Evolutionary conservation across 2,888 invertebrate genomes (phyloP).

Genomic region (Pseudoips prasinana): DNA sequence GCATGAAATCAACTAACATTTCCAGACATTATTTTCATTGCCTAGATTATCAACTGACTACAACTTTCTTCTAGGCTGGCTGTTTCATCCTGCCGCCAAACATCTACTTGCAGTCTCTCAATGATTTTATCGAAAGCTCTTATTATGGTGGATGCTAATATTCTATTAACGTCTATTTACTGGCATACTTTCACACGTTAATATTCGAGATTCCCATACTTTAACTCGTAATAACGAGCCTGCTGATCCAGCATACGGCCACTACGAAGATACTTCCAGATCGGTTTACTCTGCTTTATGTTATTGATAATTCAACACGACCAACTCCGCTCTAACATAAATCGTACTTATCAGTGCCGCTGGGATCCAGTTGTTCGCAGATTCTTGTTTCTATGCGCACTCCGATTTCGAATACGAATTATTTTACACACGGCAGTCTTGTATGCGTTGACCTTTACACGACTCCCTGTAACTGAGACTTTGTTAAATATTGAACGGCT

Average conservation of each 20-base stretch:
- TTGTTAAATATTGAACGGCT: constrained; percentile 32
- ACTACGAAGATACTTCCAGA: constrained; percentile 17
- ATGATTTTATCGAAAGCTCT: too few species aligned
- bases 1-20: too few species aligned
- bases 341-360: constrained; percentile 42
- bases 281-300: constrained; percentile 43
- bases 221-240: constrained; percentile 3
- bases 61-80: too few species aligned
- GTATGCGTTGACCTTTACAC: constrained; percentile 55
- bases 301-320: constrained; percentile 50
- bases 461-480: constrained; percentile 48
- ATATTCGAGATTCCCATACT: background rate
- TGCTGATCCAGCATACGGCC: constrained; percentile 3
- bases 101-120: too few species aligned
- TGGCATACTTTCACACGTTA: too few species aligned
- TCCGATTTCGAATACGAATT: constrained; percentile 48
- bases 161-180: too few species aligned
- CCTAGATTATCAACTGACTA: too few species aligned
- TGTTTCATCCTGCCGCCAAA: too few species aligned
- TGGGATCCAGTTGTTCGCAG: constrained; percentile 41
- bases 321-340: constrained; percentile 40
- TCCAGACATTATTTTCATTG: too few species aligned
- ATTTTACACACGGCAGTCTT: constrained; percentile 55
- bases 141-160: too few species aligned
- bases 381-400: constrained; percentile 22